A percentile compares a stretch with the other conserved stretches of the same genome.
Conservation (phyloP, 1,140 invertebrate genomes). For the Eufriesea mexicana region DNA sequence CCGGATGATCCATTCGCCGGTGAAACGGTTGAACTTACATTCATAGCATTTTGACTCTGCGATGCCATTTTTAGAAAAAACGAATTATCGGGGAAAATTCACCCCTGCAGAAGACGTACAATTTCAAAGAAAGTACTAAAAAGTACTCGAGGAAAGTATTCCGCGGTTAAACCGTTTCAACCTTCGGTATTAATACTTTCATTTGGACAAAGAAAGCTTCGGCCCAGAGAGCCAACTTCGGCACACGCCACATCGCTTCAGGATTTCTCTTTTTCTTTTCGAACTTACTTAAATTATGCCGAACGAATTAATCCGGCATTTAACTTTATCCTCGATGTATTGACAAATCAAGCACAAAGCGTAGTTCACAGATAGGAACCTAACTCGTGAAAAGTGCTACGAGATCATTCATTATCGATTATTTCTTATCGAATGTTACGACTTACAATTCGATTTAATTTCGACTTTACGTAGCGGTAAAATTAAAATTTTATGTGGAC, state of each 20-base stretch:
- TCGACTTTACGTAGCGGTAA: slow-evolving; percentile 20
- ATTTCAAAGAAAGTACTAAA: not conserved
- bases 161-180: slow-evolving; percentile 52
- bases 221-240: slow-evolving; percentile 44
- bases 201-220: slow-evolving; percentile 40
- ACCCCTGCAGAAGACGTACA: not conserved
- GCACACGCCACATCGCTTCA: slow-evolving; percentile 51
- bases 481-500: slow-evolving; percentile 14
- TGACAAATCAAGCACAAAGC: slow-evolving; percentile 66
- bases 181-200: slow-evolving; percentile 54
- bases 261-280: slow-evolving; percentile 10
- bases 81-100: not conserved
- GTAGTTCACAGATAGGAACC: slow-evolving; percentile 31
- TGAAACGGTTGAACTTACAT: slow-evolving; percentile 46
- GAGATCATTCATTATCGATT: slow-evolving; percentile 47
- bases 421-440: slow-evolving; percentile 32
- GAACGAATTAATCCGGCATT: slow-evolving; percentile 58
- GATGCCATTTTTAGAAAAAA: slow-evolving; percentile 72
- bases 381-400: slow-evolving; percentile 38
- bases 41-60: slow-evolving; percentile 67
- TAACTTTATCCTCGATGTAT: slow-evolving; percentile 50
- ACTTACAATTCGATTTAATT: slow-evolving; percentile 28
- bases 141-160: slow-evolving; percentile 37
- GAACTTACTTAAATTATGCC: slow-evolving; percentile 36
- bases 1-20: slow-evolving; percentile 62